phyloP scores from a whole-genome alignment of 2,797 vertebrate species.

The Synaphobranchus kaupii region DNA sequence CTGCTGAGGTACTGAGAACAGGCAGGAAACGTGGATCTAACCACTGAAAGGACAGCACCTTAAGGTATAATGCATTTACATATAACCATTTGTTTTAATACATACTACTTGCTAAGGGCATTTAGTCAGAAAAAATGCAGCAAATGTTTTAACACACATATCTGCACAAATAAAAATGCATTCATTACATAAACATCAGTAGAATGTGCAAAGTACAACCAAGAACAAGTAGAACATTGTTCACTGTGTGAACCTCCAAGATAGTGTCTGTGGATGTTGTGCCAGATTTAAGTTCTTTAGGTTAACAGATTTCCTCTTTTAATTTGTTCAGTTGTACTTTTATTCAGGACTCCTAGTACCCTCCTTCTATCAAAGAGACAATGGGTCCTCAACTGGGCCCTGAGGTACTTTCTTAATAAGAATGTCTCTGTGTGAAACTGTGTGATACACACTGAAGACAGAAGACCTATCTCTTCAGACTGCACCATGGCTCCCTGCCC shows the following conservation, averaged over 20 bases:
- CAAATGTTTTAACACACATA: background rate
- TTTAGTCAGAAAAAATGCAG: background rate
- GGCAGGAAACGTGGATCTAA: background rate
- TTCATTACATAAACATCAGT: background rate
- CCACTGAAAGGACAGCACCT: background rate
- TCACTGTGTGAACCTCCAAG: background rate
- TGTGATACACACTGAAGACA: background rate
- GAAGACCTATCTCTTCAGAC: no score
- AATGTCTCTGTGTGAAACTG: background rate
- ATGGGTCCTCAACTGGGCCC: background rate
- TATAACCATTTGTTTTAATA: background rate
- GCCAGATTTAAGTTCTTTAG: background rate
- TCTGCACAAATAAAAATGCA: background rate
- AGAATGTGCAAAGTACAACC: background rate
- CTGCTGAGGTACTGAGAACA: background rate
- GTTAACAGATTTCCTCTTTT: background rate
- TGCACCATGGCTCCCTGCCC: no score
- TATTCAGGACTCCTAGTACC: background rate
- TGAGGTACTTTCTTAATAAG: background rate
- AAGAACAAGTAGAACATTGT: background rate
- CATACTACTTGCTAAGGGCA: background rate
- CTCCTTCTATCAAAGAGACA: background rate
- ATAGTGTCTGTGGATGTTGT: background rate
- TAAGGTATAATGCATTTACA: background rate
- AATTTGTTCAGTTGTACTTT: background rate